A percentile compares a stretch with the other conserved stretches of the same genome.
Conservation (phyloP, 2,888 invertebrate genomes). For the Gastracanthus pulcherrimus region DNA sequence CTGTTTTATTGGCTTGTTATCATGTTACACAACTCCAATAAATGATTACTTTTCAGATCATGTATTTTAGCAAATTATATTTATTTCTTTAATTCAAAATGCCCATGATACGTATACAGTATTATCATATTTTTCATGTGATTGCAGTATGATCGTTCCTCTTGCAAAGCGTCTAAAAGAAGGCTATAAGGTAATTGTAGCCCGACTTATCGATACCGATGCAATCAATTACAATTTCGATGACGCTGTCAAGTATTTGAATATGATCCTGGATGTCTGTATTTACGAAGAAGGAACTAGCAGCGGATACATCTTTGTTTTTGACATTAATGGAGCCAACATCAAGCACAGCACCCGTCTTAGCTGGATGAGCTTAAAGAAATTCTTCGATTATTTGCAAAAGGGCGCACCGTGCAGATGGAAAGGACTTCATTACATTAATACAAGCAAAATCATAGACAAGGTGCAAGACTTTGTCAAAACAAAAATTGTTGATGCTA, state of each 20-base stretch:
- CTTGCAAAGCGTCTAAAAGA: constrained; percentile 78
- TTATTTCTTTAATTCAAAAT: too few relatives aligned
- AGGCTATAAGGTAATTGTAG: constrained; percentile 80
- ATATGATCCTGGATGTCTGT: constrained; percentile 76
- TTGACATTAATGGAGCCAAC: constrained; percentile 81
- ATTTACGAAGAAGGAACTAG: constrained; percentile 79
- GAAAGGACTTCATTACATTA: constrained; percentile 84
- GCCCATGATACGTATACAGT: too few relatives aligned
- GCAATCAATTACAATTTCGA: constrained; percentile 80
- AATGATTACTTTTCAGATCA: too few relatives aligned
- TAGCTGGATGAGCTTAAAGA: constrained; percentile 82
- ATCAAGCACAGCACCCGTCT: constrained; percentile 83
- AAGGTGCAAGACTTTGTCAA: constrained; percentile 85
- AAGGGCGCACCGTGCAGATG: constrained; percentile 84
- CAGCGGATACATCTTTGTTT: constrained; percentile 81
- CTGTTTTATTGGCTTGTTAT: too few relatives aligned
- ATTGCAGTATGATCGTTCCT: constrained; percentile 61
- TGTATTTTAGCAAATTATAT: too few relatives aligned
- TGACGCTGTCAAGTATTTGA: constrained; percentile 64
- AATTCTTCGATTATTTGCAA: constrained; percentile 84
- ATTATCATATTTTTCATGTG: not conserved
- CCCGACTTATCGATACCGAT: constrained; percentile 80
- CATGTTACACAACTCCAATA: too few relatives aligned
- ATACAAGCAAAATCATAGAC: constrained; percentile 84
- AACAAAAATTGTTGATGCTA: constrained; percentile 76